Evolutionary conservation across 1,140 invertebrate genomes (phyloP), one percentile per base, ranked within the genome.

Genomic region (Eumeta japonica): DNA sequence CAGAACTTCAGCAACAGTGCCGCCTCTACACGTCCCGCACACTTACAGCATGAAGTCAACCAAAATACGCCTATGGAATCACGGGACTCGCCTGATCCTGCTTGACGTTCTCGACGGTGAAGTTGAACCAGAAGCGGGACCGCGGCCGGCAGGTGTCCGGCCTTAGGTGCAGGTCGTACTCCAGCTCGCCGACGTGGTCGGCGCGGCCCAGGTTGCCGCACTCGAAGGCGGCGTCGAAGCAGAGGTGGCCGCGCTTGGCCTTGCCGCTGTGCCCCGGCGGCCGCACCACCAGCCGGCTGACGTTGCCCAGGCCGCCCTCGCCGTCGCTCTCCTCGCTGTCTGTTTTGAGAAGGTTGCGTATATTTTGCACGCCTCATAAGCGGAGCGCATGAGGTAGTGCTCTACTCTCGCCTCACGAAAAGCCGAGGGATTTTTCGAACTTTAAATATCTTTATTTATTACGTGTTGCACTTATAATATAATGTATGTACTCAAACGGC

Each of bases 181-280:
- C 95, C 61, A 86, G 88, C 55, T 97, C 94, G 1, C 89, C 90
- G 41, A 98, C 83, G 41, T 95, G 84, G 61, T 98, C 94, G 2
- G 97, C 94, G 32, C 92, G 80, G 3, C 96, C 96, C 10, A 99
- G 78, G 77, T 98, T 98, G 4, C 96, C 96, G 43, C 92, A 92
- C 76, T 98, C 96, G 71, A 96, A 99, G 2, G 92, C 88, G 9
- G 96, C 95, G 76, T 99, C 95, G 73, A 99, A 98, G 52, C 95
- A 95, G 1, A 98, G 77, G 65, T 98, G 94, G 4, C 96, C 96
- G 43, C 80, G 83, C 71, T 94, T 94, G 20, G 20, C 20, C 73
- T 95, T 94, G 1, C 94, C 94, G 55, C 88, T 92, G 68, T 95
- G 94, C 0, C 92, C 94, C 1, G 92, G 89, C 10, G 95, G 94